Base-by-base conservation (phyloP, 2,797 vertebrate species). In the Macroramphosus scolopax region DNA sequence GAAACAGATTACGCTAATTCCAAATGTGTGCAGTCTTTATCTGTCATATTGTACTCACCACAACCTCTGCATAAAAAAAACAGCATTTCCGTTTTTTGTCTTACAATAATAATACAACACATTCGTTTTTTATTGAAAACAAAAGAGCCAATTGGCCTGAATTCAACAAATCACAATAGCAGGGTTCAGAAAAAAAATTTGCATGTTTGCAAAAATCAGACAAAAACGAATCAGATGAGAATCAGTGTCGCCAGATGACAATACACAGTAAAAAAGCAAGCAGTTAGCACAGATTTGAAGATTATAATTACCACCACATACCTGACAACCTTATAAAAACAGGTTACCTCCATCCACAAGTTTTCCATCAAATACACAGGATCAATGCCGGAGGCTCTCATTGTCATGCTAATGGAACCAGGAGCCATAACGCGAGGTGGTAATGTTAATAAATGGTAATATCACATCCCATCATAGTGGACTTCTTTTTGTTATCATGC, bases 371-470 rank as follows among this genome's bases (percentile, higher is more conserved):
- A 72, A 78, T 63, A 54, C 13, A 29, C 67, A 43, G 67, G 63
- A 70, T 77, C 71, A 75, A 42, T 69, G 80, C 85, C 83, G 77
- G 80, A 69, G 83, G 86, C 83, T 39, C 58, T 77, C 81, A 88
- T 90, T 91, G 84, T 89, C 78, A 90, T 89, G 89, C 69, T 88
- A 90, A 91, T 88, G 51, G 56, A 7, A 71, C 64, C 58, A 71
- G 59, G 44, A 80, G 61, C 68, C 72, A 59, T 51, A 69, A 73
- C 50, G n/a, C 51, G 63, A 62, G 64, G 46, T 69, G 61, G 76
- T 72, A 82, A 78, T 81, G 18, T 80, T 80, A 86, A 86, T 87
- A 84, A 85, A 86, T 84, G 77, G 81, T 76, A 87, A 84, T 83
- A 87, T 83, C 77, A 77, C 58, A 42, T 79, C 75, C 72, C 81